Percentiles rank a stretch among this genome's conserved stretches.
Evolutionary conservation across 2,888 invertebrate species (phyloP).

Genomic region (Limnephilus lunatus): DNA sequence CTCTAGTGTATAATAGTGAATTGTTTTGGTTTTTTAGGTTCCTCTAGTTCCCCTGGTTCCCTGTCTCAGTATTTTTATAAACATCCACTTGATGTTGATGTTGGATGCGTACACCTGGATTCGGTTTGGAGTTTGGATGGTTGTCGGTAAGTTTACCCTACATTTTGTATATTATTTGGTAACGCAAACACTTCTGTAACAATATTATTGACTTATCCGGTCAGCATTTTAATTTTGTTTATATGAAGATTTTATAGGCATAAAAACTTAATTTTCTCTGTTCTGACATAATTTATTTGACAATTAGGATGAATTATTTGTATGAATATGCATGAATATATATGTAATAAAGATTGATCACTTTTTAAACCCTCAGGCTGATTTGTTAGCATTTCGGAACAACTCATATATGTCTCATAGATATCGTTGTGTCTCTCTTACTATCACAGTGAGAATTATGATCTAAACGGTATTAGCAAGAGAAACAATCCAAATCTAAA

Average conservation of each 20-base stretch:
- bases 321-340: not conserved
- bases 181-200: not conserved
- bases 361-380: too few species aligned
- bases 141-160: constrained; percentile 79
- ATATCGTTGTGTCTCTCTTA: too few species aligned
- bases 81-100: constrained; percentile 91
- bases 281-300: not conserved
- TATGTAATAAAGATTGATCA: too few species aligned
- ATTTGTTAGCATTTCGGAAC: too few species aligned
- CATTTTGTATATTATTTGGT: constrained; percentile 6
- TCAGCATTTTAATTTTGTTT: not conserved
- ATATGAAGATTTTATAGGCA: not conserved
- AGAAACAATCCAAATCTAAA: too few species aligned
- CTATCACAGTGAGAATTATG: too few species aligned
- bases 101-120: constrained; percentile 89
- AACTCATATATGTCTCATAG: too few species aligned
- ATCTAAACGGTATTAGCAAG: too few species aligned
- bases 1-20: not conserved
- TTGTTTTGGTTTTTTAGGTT: constrained; percentile 78
- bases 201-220: not conserved
- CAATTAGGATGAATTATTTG: not conserved
- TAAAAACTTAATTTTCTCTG: not conserved
- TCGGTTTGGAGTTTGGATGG: constrained; percentile 89
- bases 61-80: constrained; percentile 87
- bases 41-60: constrained; percentile 91